A percentile compares a stretch with the other conserved stretches of the same genome.
Evolutionary conservation across 2,797 vertebrate genomes (phyloP).

Genomic region (Tauraco hartlaubi): DNA sequence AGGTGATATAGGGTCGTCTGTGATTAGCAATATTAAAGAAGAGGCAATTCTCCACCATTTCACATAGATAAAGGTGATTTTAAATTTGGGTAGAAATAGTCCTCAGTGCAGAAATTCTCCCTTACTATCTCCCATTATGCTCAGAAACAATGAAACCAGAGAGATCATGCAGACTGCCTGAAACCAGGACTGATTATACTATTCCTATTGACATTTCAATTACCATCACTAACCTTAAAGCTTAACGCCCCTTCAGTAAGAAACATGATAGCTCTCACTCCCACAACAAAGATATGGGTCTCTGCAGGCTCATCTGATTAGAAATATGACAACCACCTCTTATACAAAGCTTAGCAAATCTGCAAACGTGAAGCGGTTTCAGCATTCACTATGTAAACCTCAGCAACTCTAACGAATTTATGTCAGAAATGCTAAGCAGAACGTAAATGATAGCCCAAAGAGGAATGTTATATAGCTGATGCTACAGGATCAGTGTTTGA

Average conservation of each 20-base stretch:
- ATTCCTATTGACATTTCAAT: constrained; percentile 23
- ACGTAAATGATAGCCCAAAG: not conserved
- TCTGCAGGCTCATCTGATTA: constrained; percentile 32
- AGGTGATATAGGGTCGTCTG: not conserved
- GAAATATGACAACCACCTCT: not conserved
- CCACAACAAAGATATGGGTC: constrained; percentile 1
- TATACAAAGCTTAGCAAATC: not conserved
- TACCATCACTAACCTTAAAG: constrained; percentile 12
- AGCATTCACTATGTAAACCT: not conserved
- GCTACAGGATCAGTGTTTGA: not conserved
- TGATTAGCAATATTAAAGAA: not conserved
- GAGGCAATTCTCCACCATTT: not conserved
- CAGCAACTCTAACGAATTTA: not conserved
- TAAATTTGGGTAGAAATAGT: not conserved
- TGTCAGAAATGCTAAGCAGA: not conserved
- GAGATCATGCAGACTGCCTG: not conserved
- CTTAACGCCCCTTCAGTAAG: not conserved
- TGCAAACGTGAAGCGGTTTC: not conserved
- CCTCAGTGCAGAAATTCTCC: not conserved
- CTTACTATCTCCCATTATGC: not conserved
- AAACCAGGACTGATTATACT: not conserved
- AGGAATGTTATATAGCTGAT: not conserved
- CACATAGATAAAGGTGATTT: not conserved
- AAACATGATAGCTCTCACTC: not conserved
- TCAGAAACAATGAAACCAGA: not conserved